Evolutionary conservation across 2,113 vertebrate genomes (phyloP).

Genomic region (Meriones unguiculatus): DNA sequence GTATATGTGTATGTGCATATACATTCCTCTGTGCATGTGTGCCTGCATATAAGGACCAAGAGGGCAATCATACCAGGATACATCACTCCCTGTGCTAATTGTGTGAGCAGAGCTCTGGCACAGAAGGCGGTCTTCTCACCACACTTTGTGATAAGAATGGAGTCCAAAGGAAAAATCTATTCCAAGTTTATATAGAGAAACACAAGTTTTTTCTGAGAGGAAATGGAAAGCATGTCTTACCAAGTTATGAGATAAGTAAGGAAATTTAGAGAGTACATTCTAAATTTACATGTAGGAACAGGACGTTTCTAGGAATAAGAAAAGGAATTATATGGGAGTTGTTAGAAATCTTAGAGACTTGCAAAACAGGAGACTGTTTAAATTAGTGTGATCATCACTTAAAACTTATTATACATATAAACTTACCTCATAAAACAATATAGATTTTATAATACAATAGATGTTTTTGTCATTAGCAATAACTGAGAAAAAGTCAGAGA

Average conservation of each 20-base stretch:
- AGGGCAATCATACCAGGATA: background rate
- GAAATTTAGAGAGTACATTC: slow-evolving; percentile 15
- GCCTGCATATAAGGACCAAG: rapidly evolving
- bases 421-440: background rate
- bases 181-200: slow-evolving; percentile 29
- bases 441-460: background rate
- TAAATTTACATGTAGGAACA: slow-evolving; percentile 38
- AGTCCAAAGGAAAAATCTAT: background rate
- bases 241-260: background rate
- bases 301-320: background rate
- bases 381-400: background rate
- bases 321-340: background rate
- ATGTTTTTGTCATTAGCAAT: background rate
- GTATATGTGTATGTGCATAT: background rate
- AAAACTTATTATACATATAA: background rate
- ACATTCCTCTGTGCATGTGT: no score
- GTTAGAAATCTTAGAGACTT: background rate
- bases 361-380: background rate
- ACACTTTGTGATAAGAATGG: background rate
- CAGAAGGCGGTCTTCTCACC: background rate
- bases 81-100: background rate
- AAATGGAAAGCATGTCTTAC: background rate
- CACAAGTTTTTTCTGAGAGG: background rate
- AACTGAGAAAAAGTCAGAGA: background rate
- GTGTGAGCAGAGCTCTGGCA: background rate